Evolutionary conservation across 2,113 vertebrate genomes (phyloP), one percentile per base, ranked within the genome.

Genomic region (Sialia sialis): DNA sequence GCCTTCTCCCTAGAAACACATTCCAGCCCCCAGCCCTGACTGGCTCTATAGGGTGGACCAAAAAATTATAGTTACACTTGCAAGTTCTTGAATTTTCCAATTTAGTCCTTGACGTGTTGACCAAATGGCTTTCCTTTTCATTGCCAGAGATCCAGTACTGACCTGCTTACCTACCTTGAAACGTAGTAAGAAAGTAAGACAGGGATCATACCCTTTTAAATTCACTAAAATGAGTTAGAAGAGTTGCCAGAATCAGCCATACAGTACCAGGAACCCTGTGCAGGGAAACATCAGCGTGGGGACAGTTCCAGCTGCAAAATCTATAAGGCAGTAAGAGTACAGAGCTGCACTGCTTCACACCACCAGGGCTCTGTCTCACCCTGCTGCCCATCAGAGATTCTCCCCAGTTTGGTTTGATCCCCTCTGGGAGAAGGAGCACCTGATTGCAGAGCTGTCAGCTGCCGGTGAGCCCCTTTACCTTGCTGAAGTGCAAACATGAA

Each of bases 271-370:
- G 59, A 19, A 48, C 6, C 13, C 39, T 25, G 3, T 21, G 55
- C 39, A 55, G 36, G 55, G 30, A 56, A 74, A 16, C 2, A 0
- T 8, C 44, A 21, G 11, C 1, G 7, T 36, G 39, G 21, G 12
- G 30, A 60, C 22, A 5, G 8, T 54, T 16, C 11, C 26, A 11
- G 22, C 10, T 2, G 1, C 51, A 49, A 66, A 76, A 58, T n/a
- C 13, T 52, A 7, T 18, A 56, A 8, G 27, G 13, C 5, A 3
- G 23, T 21, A 17, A 32, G 38, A 11, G 1, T 3, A 20, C 39
- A 75, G 58, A 69, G 23, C 55, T 43, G 44, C 30, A 7, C 13
- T 3, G 1, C 29, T 19, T 44, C 1, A 0, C 5, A 23, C 10
- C 39, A n/a, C 32, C 58, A 15, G 11, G 43, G 38, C 17, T 73